Conservation (phyloP, 2,888 invertebrate genomes). For the Acleris cristana region DNA sequence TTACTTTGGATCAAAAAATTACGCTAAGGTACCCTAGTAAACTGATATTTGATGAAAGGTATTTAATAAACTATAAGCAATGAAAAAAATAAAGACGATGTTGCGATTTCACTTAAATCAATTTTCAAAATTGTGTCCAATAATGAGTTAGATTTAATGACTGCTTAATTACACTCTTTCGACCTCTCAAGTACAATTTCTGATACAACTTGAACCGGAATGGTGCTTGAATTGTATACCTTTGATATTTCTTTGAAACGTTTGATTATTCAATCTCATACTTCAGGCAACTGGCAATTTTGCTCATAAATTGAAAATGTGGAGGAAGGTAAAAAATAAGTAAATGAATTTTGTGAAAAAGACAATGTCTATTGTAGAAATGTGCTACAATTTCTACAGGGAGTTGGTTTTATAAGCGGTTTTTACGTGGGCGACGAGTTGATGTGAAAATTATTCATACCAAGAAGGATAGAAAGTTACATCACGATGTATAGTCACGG, state of each 20-base stretch:
- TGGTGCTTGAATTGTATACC: background rate
- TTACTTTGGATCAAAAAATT: background rate
- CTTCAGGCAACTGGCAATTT: conserved; percentile 25
- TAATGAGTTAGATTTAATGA: background rate
- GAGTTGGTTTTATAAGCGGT: conserved; percentile 35
- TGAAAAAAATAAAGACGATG: too few relatives aligned
- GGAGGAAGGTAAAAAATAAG: conserved; percentile 31
- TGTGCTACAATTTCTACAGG: conserved; percentile 49
- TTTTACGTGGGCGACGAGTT: conserved; percentile 13
- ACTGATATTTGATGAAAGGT: background rate
- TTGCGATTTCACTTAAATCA: background rate
- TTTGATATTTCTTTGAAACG: conserved; percentile 5
- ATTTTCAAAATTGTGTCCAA: background rate
- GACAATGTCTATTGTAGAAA: conserved; percentile 42
- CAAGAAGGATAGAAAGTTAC: conserved; percentile 3
- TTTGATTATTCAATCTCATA: conserved; percentile 25
- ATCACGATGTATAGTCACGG: too few relatives aligned
- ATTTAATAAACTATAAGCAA: too few relatives aligned
- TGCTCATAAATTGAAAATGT: conserved; percentile 17
- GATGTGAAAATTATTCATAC: too few relatives aligned
- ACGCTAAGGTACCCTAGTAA: background rate
- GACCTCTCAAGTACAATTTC: background rate
- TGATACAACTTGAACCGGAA: background rate
- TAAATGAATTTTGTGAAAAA: conserved; percentile 39
- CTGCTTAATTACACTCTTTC: background rate